A percentile compares a stretch with the other conserved stretches of the same genome.
phyloP scores from a whole-genome alignment of 1,140 invertebrate species.

The Laupala kohalensis region DNA sequence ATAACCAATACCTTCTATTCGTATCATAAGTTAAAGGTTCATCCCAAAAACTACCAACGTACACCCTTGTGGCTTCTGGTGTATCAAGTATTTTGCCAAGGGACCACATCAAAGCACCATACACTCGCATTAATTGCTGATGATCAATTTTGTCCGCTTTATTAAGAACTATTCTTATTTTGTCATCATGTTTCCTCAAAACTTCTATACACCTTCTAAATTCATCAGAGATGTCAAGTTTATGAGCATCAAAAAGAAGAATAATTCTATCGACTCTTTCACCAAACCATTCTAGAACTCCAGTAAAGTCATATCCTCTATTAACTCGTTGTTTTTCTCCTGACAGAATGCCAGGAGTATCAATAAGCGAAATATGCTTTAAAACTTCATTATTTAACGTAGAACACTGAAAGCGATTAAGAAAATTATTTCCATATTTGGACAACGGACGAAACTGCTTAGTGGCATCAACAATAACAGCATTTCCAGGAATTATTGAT shows the following conservation, averaged over 20 bases:
- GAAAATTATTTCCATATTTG: constrained; percentile 95
- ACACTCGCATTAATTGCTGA: constrained; percentile 96
- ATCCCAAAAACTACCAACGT: constrained; percentile 97
- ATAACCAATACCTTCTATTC: constrained; percentile 39
- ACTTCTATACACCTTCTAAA: constrained; percentile 90
- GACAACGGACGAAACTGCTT: constrained; percentile 90
- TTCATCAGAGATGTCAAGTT: constrained; percentile 97
- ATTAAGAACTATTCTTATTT: constrained; percentile 96
- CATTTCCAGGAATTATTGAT: constrained; percentile 93
- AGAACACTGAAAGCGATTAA: constrained; percentile 93
- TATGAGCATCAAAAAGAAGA: constrained; percentile 97
- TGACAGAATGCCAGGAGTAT: constrained; percentile 87
- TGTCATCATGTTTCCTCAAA: constrained; percentile 89
- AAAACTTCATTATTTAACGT: constrained; percentile 72
- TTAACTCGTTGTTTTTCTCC: constrained; percentile 95
- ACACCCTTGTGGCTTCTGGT: constrained; percentile 95
- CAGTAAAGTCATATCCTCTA: constrained; percentile 94
- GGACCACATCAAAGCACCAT: constrained; percentile 98
- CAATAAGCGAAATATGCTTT: constrained; percentile 87
- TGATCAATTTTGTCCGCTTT: constrained; percentile 99
- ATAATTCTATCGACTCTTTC: constrained; percentile 96
- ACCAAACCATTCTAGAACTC: constrained; percentile 96
- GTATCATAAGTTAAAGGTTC: constrained; percentile 84
- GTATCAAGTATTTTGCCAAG: constrained; percentile 91
- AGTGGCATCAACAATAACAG: constrained; percentile 94